Conservation (phyloP, 2,113 vertebrate species). For the Ondatra zibethicus region DNA sequence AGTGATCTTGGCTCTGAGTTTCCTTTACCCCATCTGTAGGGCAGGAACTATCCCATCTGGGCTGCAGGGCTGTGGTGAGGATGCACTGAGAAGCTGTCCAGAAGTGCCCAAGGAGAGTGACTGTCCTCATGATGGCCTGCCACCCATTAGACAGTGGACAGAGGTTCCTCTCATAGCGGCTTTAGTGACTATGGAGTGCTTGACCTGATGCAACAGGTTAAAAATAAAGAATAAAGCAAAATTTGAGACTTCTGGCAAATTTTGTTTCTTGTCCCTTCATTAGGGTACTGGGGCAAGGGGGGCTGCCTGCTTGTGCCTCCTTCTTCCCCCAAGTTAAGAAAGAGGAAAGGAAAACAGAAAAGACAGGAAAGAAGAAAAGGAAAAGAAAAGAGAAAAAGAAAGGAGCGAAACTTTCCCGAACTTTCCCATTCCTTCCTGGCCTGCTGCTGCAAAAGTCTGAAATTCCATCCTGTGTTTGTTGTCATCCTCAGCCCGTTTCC, state of each 20-base stretch:
- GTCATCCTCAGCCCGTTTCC: conserved; percentile 81
- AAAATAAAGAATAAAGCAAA: conserved; percentile 1
- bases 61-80: background rate
- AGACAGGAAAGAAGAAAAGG: background rate
- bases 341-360: background rate
- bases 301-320: background rate
- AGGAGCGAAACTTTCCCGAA: conserved; percentile 62
- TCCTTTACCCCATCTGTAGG: background rate
- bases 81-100: background rate
- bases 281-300: background rate
- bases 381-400: conserved; percentile 24
- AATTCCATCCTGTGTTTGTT: conserved; percentile 86
- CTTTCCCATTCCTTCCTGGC: conserved; percentile 78
- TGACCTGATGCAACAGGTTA: background rate
- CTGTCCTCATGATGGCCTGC: background rate
- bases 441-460: conserved; percentile 76
- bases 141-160: background rate
- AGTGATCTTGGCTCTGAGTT: background rate
- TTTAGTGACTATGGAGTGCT: background rate
- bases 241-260: background rate
- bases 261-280: background rate
- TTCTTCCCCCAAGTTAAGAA: background rate
- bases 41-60: background rate
- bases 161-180: background rate
- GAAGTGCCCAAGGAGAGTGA: background rate